Conservation (phyloP, 2,113 vertebrate species). For the Hippocampus mohnikei region DNA sequence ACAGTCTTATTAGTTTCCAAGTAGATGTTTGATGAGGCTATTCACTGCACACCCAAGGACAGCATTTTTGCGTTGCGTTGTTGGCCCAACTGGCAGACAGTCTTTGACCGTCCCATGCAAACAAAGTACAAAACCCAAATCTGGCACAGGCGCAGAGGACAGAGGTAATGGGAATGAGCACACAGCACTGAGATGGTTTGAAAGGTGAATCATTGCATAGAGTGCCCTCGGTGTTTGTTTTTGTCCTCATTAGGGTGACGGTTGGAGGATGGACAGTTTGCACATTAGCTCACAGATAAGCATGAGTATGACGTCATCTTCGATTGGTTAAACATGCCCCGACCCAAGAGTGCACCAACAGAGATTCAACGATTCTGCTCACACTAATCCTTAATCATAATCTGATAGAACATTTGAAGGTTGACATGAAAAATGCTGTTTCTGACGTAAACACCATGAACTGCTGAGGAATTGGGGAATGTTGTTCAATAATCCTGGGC, state of each 20-base stretch:
- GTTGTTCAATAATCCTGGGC: too few species aligned
- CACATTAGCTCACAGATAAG: slow-evolving; percentile 15
- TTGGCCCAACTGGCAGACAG: slow-evolving; percentile 12
- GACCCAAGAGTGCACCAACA: background rate
- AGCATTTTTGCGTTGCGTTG: slow-evolving; percentile 21
- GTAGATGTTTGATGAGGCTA: slow-evolving; percentile 18
- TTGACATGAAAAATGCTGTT: too few species aligned
- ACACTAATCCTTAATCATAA: too few species aligned
- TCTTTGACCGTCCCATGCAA: slow-evolving; percentile 8
- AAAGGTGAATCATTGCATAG: slow-evolving; percentile 36
- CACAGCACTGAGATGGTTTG: slow-evolving; percentile 6
- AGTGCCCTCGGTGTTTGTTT: slow-evolving; percentile 27
- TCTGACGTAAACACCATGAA: too few species aligned
- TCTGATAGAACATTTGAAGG: too few species aligned
- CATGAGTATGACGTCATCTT: background rate
- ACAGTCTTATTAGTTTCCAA: slow-evolving; percentile 33
- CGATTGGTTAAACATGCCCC: background rate
- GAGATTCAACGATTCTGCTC: background rate
- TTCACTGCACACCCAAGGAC: slow-evolving; percentile 28
- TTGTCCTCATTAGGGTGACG: slow-evolving; percentile 39
- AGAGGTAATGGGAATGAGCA: slow-evolving; percentile 20
- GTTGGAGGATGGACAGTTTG: slow-evolving; percentile 20
- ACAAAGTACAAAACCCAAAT: slow-evolving; percentile 19
- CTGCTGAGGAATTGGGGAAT: too few species aligned
- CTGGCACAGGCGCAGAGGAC: slow-evolving; percentile 45